phyloP scores from a whole-genome alignment of 2,113 vertebrate genomes.

The Grus americana region DNA sequence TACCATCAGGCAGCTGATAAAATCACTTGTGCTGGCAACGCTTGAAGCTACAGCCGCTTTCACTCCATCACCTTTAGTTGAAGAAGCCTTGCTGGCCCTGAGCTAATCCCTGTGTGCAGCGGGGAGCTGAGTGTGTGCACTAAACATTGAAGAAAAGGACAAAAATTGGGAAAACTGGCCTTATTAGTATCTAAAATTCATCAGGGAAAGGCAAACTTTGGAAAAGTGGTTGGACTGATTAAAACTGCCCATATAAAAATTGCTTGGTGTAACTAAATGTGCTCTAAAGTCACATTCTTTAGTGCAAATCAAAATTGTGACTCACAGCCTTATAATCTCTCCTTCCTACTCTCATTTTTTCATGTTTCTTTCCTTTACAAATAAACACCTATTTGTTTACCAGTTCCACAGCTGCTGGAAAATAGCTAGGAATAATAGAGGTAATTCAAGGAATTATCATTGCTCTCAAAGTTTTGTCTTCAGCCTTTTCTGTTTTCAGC shows the following conservation, averaged over 20 bases:
- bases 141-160: neutral
- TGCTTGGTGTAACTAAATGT: rapidly evolving
- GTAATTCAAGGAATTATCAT: neutral
- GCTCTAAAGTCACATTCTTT: neutral
- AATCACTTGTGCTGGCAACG: neutral
- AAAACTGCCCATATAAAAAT: neutral
- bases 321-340: neutral
- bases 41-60: neutral
- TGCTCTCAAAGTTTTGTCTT: neutral
- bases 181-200: neutral
- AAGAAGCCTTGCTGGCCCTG: neutral
- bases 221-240: neutral
- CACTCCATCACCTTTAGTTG: neutral
- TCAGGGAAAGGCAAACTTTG: neutral
- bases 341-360: neutral
- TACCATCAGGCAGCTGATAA: neutral
- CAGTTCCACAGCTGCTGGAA: neutral
- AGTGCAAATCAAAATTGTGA: neutral
- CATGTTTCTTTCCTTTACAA: neutral
- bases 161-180: neutral
- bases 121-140: neutral
- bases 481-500: neutral
- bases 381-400: neutral
- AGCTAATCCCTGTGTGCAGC: neutral
- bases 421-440: neutral